Percentiles rank a stretch among this genome's conserved stretches.
These are phyloP conservation scores for Cephus nigrinus DNA, from an alignment of 2,888 invertebrate species.

Conservation along the genomic window DNA sequence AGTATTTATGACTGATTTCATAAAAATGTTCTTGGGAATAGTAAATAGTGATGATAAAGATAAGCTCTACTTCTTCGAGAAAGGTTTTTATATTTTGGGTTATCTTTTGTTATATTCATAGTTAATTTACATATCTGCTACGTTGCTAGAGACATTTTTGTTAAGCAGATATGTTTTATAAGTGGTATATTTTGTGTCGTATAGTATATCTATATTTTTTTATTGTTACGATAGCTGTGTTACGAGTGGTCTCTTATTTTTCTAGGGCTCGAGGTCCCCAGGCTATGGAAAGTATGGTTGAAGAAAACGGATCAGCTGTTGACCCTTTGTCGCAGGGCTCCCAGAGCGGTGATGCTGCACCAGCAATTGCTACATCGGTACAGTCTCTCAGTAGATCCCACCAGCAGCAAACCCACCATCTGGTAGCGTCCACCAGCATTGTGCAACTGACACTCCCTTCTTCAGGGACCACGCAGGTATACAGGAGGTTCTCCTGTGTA, in stretches of 20 bases:
- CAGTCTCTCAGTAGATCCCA: constrained; percentile 65
- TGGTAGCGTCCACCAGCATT: constrained; percentile 78
- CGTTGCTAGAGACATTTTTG: background rate
- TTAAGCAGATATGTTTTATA: background rate
- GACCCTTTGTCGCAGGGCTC: constrained; percentile 72
- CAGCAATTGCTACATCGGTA: constrained; percentile 72
- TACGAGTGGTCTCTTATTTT: constrained; percentile 55
- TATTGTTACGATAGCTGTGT: background rate
- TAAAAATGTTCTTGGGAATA: background rate
- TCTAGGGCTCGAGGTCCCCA: constrained; percentile 74
- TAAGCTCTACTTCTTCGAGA: background rate
- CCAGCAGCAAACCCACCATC: constrained; percentile 66
- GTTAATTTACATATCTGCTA: background rate
- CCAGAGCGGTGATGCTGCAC: constrained; percentile 66
- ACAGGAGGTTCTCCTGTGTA: constrained; percentile 49
- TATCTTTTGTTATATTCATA: background rate
- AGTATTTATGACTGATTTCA: background rate
- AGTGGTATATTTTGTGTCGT: background rate
- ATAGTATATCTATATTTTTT: background rate
- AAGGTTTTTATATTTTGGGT: background rate
- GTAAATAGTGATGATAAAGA: background rate
- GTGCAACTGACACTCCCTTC: constrained; percentile 84
- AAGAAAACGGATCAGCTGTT: constrained; percentile 82
- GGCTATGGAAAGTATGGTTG: constrained; percentile 92
- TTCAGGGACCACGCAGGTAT: constrained; percentile 62